Evolutionary conservation across 2,888 invertebrate genomes (phyloP).

Genomic region (Strigamia crassipes): DNA sequence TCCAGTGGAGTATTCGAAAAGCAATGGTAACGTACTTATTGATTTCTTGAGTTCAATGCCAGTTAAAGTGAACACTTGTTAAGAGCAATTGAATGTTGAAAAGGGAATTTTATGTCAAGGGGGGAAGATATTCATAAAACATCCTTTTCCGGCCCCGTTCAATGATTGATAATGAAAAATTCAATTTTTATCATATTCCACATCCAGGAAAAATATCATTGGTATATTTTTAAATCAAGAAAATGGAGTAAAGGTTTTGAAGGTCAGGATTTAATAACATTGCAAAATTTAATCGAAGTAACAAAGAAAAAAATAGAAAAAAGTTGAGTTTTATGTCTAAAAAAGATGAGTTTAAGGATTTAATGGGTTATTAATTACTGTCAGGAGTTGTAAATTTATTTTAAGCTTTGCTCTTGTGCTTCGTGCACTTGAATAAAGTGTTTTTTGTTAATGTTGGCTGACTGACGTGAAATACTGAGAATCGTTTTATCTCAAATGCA

Average conservation of each 20-base stretch:
- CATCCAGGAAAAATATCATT: constrained; percentile 1
- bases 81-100: constrained; percentile 6
- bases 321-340: background rate
- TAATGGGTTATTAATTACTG: background rate
- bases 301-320: background rate
- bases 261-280: background rate
- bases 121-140: background rate
- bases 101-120: constrained; percentile 34
- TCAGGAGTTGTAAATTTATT: background rate
- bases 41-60: constrained; percentile 16
- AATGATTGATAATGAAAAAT: background rate
- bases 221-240: no score
- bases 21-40: background rate
- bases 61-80: constrained; percentile 11
- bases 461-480: constrained; percentile 9
- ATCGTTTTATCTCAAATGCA: background rate
- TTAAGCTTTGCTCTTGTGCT: background rate
- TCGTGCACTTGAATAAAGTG: background rate
- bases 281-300: background rate
- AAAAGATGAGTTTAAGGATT: background rate
- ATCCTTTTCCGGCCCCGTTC: constrained; percentile 13
- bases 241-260: background rate
- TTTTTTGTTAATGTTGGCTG: constrained; percentile 1
- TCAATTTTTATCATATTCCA: background rate
- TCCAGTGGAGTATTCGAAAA: background rate